These are phyloP conservation scores for Serripes groenlandicus DNA, from an alignment of 2,888 invertebrate genomes.

Conservation along the genomic window DNA sequence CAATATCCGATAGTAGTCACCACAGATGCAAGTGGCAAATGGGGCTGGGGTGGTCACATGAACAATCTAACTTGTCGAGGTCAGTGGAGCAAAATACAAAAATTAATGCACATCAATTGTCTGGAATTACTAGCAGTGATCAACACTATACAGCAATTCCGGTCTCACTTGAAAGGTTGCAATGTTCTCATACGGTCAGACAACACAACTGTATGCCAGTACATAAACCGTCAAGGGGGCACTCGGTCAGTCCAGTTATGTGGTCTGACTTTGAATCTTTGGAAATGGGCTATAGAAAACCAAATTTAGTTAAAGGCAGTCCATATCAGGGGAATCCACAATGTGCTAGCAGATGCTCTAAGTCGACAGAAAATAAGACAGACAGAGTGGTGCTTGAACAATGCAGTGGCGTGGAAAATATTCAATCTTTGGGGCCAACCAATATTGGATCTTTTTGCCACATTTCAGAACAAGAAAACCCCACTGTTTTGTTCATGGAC, in stretches of 20 bases:
- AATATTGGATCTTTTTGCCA: slow-evolving; percentile 46
- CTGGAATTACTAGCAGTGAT: slow-evolving; percentile 50
- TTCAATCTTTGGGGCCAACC: slow-evolving; percentile 49
- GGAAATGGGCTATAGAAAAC: slow-evolving; percentile 40
- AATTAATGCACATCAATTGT: slow-evolving; percentile 47
- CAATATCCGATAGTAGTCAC: slow-evolving; percentile 33
- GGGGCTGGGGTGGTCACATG: slow-evolving; percentile 44
- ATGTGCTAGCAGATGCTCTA: slow-evolving; percentile 49
- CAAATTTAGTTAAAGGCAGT: slow-evolving; percentile 52
- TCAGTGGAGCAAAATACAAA: slow-evolving; percentile 27
- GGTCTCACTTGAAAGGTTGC: slow-evolving; percentile 13
- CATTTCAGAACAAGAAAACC: slow-evolving; percentile 36
- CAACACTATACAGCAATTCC: slow-evolving; percentile 23
- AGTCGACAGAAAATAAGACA: slow-evolving; percentile 31
- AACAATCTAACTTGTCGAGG: slow-evolving; percentile 39
- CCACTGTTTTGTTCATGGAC: slow-evolving; percentile 52
- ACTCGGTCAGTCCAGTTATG: slow-evolving; percentile 34
- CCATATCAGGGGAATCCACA: slow-evolving; percentile 50
- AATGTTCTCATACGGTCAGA: slow-evolving; percentile 49
- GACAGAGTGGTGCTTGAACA: slow-evolving; percentile 58
- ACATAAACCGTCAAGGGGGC: slow-evolving; percentile 47
- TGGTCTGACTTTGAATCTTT: slow-evolving; percentile 39
- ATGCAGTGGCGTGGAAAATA: slow-evolving; percentile 29
- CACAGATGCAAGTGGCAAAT: slow-evolving; percentile 50
- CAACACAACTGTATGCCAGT: slow-evolving; percentile 44